phyloP scores from a whole-genome alignment of 2,888 invertebrate genomes.

The Selenia dentaria region DNA sequence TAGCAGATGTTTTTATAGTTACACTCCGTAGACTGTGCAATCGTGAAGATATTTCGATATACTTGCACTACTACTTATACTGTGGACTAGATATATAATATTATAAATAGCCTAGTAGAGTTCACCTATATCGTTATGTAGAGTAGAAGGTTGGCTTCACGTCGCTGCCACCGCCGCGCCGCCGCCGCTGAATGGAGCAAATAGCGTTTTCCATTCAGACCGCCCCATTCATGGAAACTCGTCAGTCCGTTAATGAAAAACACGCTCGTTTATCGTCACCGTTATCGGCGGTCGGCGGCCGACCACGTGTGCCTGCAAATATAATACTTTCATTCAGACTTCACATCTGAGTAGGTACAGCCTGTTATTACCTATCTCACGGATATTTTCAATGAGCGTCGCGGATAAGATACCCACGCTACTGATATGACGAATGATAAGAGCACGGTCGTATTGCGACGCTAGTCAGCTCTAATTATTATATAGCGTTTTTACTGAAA shows the following conservation, averaged over 20 bases:
- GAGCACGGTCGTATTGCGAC: constrained; percentile 27
- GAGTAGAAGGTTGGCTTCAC: constrained; percentile 37
- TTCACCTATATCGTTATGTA: too few relatives aligned
- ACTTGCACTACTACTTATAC: too few relatives aligned
- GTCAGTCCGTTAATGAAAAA: constrained; percentile 79
- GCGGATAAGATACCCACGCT: constrained; percentile 42
- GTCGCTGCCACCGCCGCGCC: constrained; percentile 29
- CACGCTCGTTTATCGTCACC: constrained; percentile 57
- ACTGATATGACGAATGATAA: constrained; percentile 26
- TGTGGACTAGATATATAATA: too few relatives aligned
- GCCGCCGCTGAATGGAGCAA: constrained; percentile 65
- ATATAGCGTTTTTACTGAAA: too few relatives aligned
- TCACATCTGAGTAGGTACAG: constrained; percentile 35
- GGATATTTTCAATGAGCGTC: constrained; percentile 30
- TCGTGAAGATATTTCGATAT: too few relatives aligned
- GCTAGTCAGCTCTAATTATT: too few relatives aligned
- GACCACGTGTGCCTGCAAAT: constrained; percentile 54
- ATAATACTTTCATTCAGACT: constrained; percentile 63
- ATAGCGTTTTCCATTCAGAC: constrained; percentile 76
- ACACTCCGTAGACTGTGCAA: too few relatives aligned
- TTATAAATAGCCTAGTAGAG: too few relatives aligned
- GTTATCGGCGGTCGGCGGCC: constrained; percentile 60
- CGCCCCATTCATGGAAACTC: constrained; percentile 81
- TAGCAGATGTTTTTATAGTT: too few relatives aligned
- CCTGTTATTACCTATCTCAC: constrained; percentile 25